Conservation (phyloP, 1,140 invertebrate species). For the Microplitis mediator region DNA sequence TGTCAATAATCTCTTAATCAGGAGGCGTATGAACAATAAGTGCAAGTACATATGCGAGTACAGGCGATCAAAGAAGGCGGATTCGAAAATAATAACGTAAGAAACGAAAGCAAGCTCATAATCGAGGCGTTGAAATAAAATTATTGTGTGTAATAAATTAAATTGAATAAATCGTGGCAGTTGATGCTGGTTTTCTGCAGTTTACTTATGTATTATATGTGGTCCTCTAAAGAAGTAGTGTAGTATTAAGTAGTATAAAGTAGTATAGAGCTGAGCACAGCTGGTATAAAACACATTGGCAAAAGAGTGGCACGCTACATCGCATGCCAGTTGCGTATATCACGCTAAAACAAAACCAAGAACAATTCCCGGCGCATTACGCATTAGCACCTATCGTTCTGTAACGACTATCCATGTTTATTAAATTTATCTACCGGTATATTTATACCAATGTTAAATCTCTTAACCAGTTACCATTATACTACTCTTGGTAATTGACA, state of each 20-base stretch:
- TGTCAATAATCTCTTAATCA: background rate
- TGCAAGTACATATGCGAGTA: background rate
- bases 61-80: no score
- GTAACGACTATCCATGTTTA: constrained; percentile 22
- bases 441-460: constrained; percentile 16
- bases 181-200: no score
- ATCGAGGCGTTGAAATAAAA: constrained; percentile 34
- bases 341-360: constrained; percentile 21
- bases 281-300: constrained; percentile 20
- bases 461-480: background rate
- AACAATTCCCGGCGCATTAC: constrained; percentile 24
- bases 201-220: no score
- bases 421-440: constrained; percentile 29
- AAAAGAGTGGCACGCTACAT: constrained; percentile 32
- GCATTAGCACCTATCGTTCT: constrained; percentile 29
- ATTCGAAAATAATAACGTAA: no score
- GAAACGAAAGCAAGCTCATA: background rate
- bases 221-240: background rate
- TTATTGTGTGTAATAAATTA: constrained; percentile 33
- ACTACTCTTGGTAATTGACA: no score
- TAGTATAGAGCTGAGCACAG: no score
- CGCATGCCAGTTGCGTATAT: constrained; percentile 35
- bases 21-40: background rate
- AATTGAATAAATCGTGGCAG: constrained; percentile 31
- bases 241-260: constrained; percentile 6